Evolutionary conservation across 1,140 invertebrate genomes (phyloP), one percentile per base, ranked within the genome.

Genomic region (Aphelinus certus): DNA sequence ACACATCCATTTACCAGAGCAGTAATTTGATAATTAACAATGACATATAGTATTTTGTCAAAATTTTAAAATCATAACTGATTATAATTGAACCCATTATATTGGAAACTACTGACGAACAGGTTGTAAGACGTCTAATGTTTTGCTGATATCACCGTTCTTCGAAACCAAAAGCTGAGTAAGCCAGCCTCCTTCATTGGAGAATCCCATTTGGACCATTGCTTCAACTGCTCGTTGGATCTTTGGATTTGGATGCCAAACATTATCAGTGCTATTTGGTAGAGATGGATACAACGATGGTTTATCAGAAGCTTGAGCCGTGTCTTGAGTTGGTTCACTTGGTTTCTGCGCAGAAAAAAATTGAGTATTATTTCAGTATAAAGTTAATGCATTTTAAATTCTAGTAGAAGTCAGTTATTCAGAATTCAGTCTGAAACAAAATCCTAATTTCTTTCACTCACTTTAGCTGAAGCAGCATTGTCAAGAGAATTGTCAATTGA

Each of bases 151-250:
- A 82, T 95, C 91, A 6, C 94, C 94, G 74, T 93, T 81, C 71
- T 90, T 90, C 5, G 88, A 84, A 72, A 89, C 86, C 71, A 93
- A 79, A 45, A 93, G 83, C 71, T 88, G 83, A 53, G 89, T 88
- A 1, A 93, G 84, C 89, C 91, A 91, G 51, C 88, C 88, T 62
- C 91, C 91, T 71, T 95, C 92, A 82, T 95, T 94, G 64, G 90
- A 91, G 84, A 95, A 96, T 49, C 95, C 95, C 95, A 96, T 96
- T 2, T 90, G 84, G 81, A 92, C 88, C 94, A 96, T 94, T 58
- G 91, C 88, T 63, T 91, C 84, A 62, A 95, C 83, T 53, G 91
- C 89, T 3, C 84, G 82, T 68, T 90, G 89, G 66, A 94, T 91
- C 71, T 87, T 89, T 9, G 91, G 88, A 86, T 92, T 90, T 88